A percentile compares a stretch with the other conserved stretches of the same genome.
Evolutionary conservation across 2,797 vertebrate species (phyloP).

Genomic region (Yasuhikotakia modesta): DNA sequence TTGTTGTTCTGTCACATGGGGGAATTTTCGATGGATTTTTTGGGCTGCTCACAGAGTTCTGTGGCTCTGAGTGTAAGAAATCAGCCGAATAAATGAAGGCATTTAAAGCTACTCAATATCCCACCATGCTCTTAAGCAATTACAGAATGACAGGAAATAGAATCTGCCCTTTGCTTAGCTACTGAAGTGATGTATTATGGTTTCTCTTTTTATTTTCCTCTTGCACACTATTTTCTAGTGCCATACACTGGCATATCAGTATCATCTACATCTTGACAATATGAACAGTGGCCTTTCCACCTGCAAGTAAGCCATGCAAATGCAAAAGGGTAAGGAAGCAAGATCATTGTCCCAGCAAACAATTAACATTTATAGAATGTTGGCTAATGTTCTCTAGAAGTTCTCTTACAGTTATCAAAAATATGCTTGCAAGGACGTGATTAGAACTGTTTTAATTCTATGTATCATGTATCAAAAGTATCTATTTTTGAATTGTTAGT

Average conservation of each 20-base stretch:
- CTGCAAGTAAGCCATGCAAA: constrained; percentile 3
- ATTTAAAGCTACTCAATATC: constrained; percentile 58
- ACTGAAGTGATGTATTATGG: constrained; percentile 4
- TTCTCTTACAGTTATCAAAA: no score
- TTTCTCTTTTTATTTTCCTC: not conserved
- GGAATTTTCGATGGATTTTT: constrained; percentile 48
- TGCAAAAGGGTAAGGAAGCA: not conserved
- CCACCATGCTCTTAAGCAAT: constrained; percentile 47
- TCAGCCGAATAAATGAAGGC: constrained; percentile 56
- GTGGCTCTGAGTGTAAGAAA: constrained; percentile 40
- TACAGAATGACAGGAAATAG: constrained; percentile 40
- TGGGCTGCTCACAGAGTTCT: constrained; percentile 18
- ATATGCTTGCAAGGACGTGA: no score
- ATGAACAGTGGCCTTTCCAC: constrained; percentile 14
- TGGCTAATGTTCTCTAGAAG: no score
- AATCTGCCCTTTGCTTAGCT: constrained; percentile 28
- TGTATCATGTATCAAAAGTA: no score
- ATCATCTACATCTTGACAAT: constrained; percentile 9
- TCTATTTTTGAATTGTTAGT: no score
- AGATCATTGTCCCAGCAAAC: no score
- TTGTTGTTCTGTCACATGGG: constrained; percentile 54
- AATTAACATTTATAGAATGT: no score
- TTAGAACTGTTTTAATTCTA: no score
- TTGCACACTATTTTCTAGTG: constrained; percentile 4
- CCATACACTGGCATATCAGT: not conserved